These are phyloP conservation scores for Rhagium mordax DNA, from an alignment of 2,888 invertebrate species.

Conservation along the genomic window DNA sequence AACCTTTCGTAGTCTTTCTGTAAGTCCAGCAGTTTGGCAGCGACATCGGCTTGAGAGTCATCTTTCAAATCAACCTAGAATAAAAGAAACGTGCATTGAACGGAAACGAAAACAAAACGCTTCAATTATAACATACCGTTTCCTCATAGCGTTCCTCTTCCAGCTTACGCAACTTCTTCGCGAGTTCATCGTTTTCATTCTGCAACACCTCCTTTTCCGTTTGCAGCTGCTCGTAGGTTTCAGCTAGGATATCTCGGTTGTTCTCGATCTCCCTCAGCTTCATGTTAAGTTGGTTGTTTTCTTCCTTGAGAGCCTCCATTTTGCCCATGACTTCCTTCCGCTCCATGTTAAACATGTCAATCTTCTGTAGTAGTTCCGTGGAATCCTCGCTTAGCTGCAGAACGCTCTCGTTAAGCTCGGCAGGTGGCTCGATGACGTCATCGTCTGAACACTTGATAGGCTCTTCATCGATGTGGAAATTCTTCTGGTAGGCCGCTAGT, in stretches of 20 bases:
- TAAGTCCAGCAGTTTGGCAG: conserved; percentile 40
- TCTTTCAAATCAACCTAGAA: not conserved
- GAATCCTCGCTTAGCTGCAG: conserved; percentile 77
- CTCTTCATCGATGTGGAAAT: conserved; percentile 54
- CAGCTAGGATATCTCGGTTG: conserved; percentile 66
- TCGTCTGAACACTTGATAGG: conserved; percentile 52
- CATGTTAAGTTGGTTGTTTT: conserved; percentile 73
- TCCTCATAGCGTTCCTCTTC: not conserved
- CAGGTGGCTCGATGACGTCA: conserved; percentile 58
- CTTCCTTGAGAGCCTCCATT: conserved; percentile 76
- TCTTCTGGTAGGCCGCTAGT: conserved; percentile 78
- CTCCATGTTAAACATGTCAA: conserved; percentile 80
- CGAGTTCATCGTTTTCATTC: conserved; percentile 67
- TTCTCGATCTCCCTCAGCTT: conserved; percentile 71
- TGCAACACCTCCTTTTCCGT: conserved; percentile 72
- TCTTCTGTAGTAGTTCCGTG: conserved; percentile 77
- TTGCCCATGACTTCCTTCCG: conserved; percentile 80
- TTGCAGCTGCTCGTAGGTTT: conserved; percentile 68
- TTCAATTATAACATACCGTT: not conserved
- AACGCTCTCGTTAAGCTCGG: conserved; percentile 73
- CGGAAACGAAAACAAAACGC: not conserved
- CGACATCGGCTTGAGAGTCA: not conserved
- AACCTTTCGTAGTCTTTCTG: conserved; percentile 56
- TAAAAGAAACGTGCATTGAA: not conserved
- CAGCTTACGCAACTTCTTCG: conserved; percentile 43